Evolutionary conservation across 2,797 vertebrate species (phyloP).

Genomic region (Sitta carolinensis): DNA sequence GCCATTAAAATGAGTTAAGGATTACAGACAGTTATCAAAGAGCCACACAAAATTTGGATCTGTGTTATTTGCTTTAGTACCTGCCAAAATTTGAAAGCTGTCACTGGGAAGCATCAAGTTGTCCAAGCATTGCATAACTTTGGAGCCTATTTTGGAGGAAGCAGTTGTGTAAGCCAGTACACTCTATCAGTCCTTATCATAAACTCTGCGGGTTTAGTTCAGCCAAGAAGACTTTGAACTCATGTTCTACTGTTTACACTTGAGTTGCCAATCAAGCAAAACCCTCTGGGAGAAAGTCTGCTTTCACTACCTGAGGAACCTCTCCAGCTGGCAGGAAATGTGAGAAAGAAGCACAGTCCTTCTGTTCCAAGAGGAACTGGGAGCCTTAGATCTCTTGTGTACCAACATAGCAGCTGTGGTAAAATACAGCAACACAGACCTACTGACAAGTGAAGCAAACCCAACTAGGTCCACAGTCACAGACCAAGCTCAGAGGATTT

Average conservation of each 20-base stretch:
- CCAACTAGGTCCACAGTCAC: background rate
- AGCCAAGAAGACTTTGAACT: constrained; percentile 44
- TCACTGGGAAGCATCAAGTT: background rate
- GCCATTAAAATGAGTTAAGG: background rate
- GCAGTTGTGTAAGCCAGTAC: fast-evolving
- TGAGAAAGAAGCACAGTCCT: background rate
- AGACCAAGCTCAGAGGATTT: background rate
- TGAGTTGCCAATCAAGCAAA: background rate
- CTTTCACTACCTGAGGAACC: constrained; percentile 9
- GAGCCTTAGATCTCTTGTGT: background rate
- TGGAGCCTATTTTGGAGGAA: background rate
- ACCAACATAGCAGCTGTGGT: background rate
- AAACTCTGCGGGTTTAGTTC: background rate
- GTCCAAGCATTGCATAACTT: background rate
- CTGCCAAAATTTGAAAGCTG: background rate
- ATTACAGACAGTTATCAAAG: background rate
- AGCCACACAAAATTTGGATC: background rate
- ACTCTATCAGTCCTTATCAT: background rate
- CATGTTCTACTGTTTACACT: background rate
- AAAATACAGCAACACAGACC: background rate
- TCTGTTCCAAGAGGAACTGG: background rate
- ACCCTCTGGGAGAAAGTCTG: constrained; percentile 41
- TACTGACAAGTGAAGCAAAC: background rate
- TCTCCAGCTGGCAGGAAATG: constrained; percentile 29
- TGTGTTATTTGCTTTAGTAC: background rate